These are phyloP conservation scores for Listronotus oregonensis DNA, from an alignment of 1,140 invertebrate species.

Conservation along the genomic window DNA sequence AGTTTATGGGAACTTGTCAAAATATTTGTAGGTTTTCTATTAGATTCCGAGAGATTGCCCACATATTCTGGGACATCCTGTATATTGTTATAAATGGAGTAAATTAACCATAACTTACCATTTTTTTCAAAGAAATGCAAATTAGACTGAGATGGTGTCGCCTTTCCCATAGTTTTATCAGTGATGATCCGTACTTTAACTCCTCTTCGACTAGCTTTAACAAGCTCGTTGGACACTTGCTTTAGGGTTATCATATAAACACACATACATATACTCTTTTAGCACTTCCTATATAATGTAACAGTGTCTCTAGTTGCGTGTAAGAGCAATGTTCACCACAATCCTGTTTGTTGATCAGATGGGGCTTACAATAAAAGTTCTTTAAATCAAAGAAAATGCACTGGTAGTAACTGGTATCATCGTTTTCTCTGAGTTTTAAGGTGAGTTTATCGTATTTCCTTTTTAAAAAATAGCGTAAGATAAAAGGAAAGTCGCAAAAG, in stretches of 20 bases:
- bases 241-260: conserved; percentile 43
- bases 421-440: conserved; percentile 12
- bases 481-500: conserved; percentile 27
- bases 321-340: conserved; percentile 42
- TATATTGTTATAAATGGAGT: too few species aligned
- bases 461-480: conserved; percentile 36
- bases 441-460: conserved; percentile 30
- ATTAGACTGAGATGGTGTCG: conserved; percentile 22
- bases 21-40: too few species aligned
- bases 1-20: too few species aligned
- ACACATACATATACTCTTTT: conserved; percentile 45
- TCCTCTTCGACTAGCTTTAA: conserved; percentile 41
- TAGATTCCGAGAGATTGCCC: too few species aligned
- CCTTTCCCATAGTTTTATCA: conserved; percentile 38
- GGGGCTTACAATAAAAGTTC: conserved; percentile 38
- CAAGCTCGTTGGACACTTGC: conserved; percentile 35
- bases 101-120: too few species aligned
- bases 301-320: conserved; percentile 28
- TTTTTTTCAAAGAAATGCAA: conserved; percentile 20
- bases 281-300: conserved; percentile 39
- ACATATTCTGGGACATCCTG: too few species aligned
- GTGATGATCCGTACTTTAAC: conserved; percentile 43
- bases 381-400: conserved; percentile 38
- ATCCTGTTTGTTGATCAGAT: conserved; percentile 34
- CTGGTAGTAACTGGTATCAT: conserved; percentile 38